Evolutionary conservation across 2,113 vertebrate species (phyloP).

Genomic region (Penelope pileata): DNA sequence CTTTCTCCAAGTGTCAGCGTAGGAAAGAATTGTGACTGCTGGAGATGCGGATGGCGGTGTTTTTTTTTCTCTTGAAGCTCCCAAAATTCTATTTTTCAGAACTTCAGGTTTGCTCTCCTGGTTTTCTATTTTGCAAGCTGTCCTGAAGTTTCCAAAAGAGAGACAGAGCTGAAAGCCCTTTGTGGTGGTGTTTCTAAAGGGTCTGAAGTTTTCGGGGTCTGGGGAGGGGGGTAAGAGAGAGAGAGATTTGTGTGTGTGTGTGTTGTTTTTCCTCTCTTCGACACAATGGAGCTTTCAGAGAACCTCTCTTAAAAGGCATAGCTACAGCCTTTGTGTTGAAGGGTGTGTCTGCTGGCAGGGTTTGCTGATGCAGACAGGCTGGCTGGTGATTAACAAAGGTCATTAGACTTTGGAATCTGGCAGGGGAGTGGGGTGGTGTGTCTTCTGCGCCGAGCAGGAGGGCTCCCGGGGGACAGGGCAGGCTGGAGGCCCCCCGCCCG

Average conservation of each 20-base stretch:
- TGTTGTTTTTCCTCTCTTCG: slow-evolving; percentile 43
- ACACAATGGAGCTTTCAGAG: slow-evolving; percentile 85
- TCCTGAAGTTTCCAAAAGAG: slow-evolving; percentile 57
- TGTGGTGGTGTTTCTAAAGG: slow-evolving; percentile 67
- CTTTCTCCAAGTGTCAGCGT: slow-evolving; percentile 14
- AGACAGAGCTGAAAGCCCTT: slow-evolving; percentile 61
- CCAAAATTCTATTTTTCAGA: neutral
- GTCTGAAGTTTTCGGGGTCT: slow-evolving; percentile 62
- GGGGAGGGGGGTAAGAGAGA: neutral
- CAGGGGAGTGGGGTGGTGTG: slow-evolving; percentile 88
- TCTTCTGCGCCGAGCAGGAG: slow-evolving; percentile 83
- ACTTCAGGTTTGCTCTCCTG: neutral
- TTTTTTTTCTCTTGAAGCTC: neutral
- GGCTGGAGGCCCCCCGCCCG: slow-evolving; percentile 63
- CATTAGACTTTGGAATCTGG: slow-evolving; percentile 99
- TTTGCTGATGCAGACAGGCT: slow-evolving; percentile 90
- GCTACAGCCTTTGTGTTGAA: slow-evolving; percentile 90
- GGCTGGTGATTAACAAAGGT: slow-evolving; percentile 99
- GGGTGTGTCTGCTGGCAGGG: slow-evolving; percentile 93
- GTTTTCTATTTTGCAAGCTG: slow-evolving; percentile 33
- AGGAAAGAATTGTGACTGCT: neutral
- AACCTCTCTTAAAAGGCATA: slow-evolving; percentile 88
- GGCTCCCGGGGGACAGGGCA: slow-evolving; percentile 83
- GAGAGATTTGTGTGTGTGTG: neutral
- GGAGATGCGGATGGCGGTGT: neutral